Base-by-base conservation (phyloP, 2,888 invertebrate species). In the Cosmopolites sordidus region DNA sequence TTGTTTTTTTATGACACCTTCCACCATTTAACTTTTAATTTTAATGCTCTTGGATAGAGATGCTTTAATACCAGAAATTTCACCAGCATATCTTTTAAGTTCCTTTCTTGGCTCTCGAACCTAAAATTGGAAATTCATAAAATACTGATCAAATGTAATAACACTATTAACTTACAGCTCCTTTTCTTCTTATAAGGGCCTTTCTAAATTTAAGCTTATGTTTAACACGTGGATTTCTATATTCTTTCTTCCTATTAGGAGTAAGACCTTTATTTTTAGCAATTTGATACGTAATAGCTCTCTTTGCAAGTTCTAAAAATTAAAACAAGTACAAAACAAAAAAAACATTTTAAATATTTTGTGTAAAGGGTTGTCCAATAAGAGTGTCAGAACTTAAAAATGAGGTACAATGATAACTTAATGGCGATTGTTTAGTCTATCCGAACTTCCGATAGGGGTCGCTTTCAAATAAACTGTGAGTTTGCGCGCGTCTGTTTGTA, bases 201-300 rank as follows among this genome's bases (percentile, higher is more conserved):
- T 94, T 95, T 57, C 89, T 83, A 74, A 85, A 98, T 73, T 96
- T 96, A 62, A 87, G 86, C 64, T 91, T 86, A 72, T 97, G 90
- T 73, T 95, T 96, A 3, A 98, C 95, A 66, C 98, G 82, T 0
- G 97, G 97, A 80, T 98, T 97, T 58, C 93, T 82, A 64, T 86
- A 83, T 68, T 93, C 93, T 73, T 94, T 96, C 75, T 92, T 95
- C 59, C 94, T 83, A 62, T 87, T 82, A 0, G 95, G 92, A 30
- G 88, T 93, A 14, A 97, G 78, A 12, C 97, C 97, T 74, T 93
- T 96, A 70, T 98, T 98, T 74, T 97, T 97, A 15, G 89, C 87
- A 69, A 97, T 97, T 80, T 95, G 84, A 71, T 93, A 92, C 1
- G 91, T 94, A 59, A 96, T 95, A 47, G 83, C 83, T 63, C 96